Base-by-base conservation (phyloP, 64 coral and sea anemone species). In the Hydrozoanthus tunicans region DNA sequence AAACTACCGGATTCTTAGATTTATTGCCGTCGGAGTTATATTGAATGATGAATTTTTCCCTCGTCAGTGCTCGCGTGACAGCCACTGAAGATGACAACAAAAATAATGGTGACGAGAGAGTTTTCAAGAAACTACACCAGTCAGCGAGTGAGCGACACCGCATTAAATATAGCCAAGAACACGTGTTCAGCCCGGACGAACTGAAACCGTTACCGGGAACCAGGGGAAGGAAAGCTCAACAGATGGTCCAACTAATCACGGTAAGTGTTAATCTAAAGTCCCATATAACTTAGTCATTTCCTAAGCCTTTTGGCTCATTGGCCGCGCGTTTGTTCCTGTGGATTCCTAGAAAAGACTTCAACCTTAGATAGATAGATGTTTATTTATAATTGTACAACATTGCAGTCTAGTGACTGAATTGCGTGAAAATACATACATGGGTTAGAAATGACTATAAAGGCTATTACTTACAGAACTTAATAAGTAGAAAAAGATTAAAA, bases 221-320 rank as follows among this genome's bases (percentile, higher is more conserved):
- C 4, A 86, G 67, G 14, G 83, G 83, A 57, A 70, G 83, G 57
- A 86, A 73, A 55, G 83, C 67, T 9, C 83, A 86, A 20, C 83
- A 86, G 53, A 73, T 86, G 83, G 67, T 86, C 9, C 83, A 86
- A 14, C 83, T 86, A 58, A 25, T 86, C 27, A 86, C 83, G 83
- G 83, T 86, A 7, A 58, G 83, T 72, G 54, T 6, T 56, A 13
- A 25, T 56, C 5, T 43, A 43, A 43, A 43, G 32, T 43, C 32
- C 32, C 0, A 43, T 43, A 43, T 43, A 43, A 43, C 32, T 43
- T 43, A 43, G 32, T 43, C 32, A 43, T 43, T 43, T 43, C 32
- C 32, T 43, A 43, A 43, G 32, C 32, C 32, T 43, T 43, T 43
- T 43, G 32, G 32, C 32, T 43, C 32, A 43, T 43, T 43, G 32